phyloP scores from a whole-genome alignment of 2,113 vertebrate species.

The Dunckerocampus dactyliophorus region DNA sequence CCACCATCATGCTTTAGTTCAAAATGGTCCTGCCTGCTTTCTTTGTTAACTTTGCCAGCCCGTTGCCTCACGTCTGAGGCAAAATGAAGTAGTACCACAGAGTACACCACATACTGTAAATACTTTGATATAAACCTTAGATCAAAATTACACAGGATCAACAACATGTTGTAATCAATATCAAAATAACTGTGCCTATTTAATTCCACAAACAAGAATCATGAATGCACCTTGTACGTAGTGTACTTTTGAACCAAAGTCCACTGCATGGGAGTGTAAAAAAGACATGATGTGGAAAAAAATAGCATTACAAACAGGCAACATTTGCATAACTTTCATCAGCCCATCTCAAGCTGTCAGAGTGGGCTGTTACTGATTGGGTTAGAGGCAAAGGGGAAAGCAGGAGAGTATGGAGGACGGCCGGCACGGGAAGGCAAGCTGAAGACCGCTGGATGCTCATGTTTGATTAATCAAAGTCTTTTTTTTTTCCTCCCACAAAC shows the following conservation, averaged over 20 bases:
- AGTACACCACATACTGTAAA: too few species aligned
- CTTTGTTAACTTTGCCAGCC: too few species aligned
- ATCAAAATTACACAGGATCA: too few species aligned
- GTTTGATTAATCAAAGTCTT: constrained; percentile 76
- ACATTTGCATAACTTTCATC: constrained; percentile 76
- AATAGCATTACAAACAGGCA: constrained; percentile 68
- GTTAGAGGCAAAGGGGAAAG: constrained; percentile 54
- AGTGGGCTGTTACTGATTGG: constrained; percentile 62
- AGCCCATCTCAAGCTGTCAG: constrained; percentile 65
- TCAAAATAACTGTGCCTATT: background rate
- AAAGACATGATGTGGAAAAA: constrained; percentile 61
- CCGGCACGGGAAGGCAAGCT: constrained; percentile 47
- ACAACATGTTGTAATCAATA: background rate
- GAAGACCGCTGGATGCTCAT: constrained; percentile 71
- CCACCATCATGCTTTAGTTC: too few species aligned
- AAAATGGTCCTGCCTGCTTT: too few species aligned
- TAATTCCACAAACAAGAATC: background rate
- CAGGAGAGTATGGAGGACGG: constrained; percentile 54
- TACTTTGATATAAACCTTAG: too few species aligned
- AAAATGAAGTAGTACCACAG: too few species aligned
- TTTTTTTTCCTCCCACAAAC: constrained; percentile 15
- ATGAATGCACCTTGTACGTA: constrained; percentile 16
- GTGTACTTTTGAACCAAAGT: constrained; percentile 28
- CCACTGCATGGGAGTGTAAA: constrained; percentile 53
- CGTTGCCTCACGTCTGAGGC: too few species aligned